Conservation (phyloP, 2,797 vertebrate genomes). For the Chelon labrosus region DNA sequence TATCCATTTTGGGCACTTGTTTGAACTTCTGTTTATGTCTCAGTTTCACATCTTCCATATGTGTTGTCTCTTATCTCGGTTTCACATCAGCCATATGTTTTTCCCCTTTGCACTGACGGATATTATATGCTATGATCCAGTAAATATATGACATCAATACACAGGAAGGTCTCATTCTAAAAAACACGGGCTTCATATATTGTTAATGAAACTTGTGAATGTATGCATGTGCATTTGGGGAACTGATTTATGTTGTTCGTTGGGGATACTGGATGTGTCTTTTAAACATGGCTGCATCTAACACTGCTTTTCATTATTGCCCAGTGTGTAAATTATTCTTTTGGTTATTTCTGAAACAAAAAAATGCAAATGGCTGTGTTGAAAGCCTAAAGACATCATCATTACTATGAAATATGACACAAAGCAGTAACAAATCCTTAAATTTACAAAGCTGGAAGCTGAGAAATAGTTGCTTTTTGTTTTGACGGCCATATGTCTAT, state of each 20-base stretch:
- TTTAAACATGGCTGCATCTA: not conserved
- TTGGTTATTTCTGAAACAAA: not conserved
- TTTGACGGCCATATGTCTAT: not conserved
- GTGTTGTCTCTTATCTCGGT: constrained; percentile 31
- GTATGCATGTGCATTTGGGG: not conserved
- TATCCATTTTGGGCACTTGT: constrained; percentile 17
- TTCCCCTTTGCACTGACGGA: constrained; percentile 29
- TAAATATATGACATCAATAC: not conserved
- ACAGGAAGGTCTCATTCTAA: not conserved
- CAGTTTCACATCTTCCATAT: constrained; percentile 25
- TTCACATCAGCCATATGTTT: constrained; percentile 39
- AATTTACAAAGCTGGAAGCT: not conserved
- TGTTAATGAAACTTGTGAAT: not conserved
- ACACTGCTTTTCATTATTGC: not conserved
- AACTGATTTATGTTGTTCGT: not conserved
- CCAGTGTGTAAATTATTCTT: not conserved
- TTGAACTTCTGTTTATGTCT: constrained; percentile 28
- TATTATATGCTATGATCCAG: constrained; percentile 19
- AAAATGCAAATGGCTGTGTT: not conserved
- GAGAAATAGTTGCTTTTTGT: not conserved
- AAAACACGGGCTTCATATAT: constrained; percentile 8
- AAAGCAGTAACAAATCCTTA: not conserved
- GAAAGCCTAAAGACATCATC: not conserved
- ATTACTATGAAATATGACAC: not conserved
- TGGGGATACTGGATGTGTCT: not conserved